Percentiles rank a stretch among this genome's conserved stretches.
Conservation (phyloP, 35 echinoderm and acorn worm genomes). For the Ophioderma brevispina region DNA sequence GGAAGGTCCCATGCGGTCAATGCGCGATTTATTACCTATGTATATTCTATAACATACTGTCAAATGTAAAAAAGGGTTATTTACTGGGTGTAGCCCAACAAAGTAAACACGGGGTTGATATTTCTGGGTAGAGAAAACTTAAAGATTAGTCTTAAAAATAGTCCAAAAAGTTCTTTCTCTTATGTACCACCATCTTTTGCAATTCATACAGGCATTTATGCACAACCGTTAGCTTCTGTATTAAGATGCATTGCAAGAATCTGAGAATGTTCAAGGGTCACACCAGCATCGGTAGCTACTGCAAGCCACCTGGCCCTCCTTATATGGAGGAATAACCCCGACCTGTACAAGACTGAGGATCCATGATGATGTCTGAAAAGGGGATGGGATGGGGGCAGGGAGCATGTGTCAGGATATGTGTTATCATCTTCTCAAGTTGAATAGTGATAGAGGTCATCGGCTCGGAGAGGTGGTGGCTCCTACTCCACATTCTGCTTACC, state of each 20-base stretch:
- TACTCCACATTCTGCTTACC: conserved; percentile 75
- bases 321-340: conserved; percentile 95
- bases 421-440: conserved; percentile 89
- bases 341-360: conserved; percentile 53
- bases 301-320: conserved; percentile 72
- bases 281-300: conserved; percentile 59
- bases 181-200: neutral
- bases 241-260: conserved; percentile 70
- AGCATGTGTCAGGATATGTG: conserved; percentile 78
- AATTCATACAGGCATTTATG: conserved; percentile 67
- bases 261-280: conserved; percentile 84
- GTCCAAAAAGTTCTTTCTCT: no score
- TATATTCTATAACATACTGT: no score
- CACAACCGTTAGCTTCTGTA: conserved; percentile 78
- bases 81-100: no score
- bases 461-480: conserved; percentile 84
- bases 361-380: conserved; percentile 9
- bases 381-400: conserved; percentile 1
- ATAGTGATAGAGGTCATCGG: conserved; percentile 69
- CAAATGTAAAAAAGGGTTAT: no score
- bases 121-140: no score
- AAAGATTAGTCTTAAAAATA: no score
- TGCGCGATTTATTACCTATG: no score
- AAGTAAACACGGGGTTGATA: no score
- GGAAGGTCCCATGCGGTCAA: no score